Conservation (phyloP, 1,140 invertebrate species). For the Apis cerana region DNA sequence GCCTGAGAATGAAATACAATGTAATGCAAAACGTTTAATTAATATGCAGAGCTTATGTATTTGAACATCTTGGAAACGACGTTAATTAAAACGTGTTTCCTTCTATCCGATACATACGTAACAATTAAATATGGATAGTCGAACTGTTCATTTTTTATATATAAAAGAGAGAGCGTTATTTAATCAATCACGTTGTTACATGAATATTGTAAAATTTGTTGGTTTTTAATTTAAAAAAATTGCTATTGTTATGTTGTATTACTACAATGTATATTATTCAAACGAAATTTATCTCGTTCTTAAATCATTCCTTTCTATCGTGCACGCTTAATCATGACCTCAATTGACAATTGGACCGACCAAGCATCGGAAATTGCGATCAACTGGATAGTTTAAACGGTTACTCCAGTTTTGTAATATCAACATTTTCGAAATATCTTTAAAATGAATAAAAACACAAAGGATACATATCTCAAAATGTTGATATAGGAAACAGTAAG, state of each 20-base stretch:
- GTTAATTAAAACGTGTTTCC: neutral
- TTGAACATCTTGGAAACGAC: neutral
- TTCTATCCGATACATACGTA: no score
- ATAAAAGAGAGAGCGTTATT: neutral
- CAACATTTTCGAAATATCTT: neutral
- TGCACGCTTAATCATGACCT: conserved; percentile 48
- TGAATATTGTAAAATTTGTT: neutral
- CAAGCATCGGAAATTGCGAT: conserved; percentile 34
- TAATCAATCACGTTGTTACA: neutral
- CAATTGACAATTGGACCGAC: conserved; percentile 49
- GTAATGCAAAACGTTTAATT: neutral
- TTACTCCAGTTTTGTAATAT: neutral
- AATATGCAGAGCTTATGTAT: neutral
- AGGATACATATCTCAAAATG: neutral
- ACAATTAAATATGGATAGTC: neutral
- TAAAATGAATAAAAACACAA: neutral
- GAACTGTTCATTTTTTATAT: neutral
- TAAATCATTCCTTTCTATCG: neutral
- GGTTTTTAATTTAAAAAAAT: neutral
- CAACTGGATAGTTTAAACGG: neutral
- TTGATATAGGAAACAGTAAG: neutral
- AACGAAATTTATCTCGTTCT: neutral
- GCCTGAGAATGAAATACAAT: neutral
- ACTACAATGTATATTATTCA: neutral
- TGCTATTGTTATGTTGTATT: neutral